Evolutionary conservation across 2,797 vertebrate genomes (phyloP).

Genomic region (Gallinago stenura): DNA sequence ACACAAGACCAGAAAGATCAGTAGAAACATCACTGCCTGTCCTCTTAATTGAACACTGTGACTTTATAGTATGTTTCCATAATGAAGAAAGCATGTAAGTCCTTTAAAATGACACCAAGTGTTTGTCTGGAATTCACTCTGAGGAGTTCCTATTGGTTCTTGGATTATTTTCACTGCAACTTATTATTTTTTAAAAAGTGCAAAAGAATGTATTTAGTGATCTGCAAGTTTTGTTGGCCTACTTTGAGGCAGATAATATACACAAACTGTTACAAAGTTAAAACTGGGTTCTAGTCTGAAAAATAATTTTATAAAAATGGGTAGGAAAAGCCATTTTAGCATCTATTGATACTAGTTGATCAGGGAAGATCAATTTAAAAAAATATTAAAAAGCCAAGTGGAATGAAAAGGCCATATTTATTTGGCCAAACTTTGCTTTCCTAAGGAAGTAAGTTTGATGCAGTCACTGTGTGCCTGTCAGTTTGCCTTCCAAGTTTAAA

Average conservation of each 20-base stretch:
- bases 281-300: background rate
- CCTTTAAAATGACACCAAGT: background rate
- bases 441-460: background rate
- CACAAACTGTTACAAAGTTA: background rate
- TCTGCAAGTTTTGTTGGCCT: background rate
- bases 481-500: background rate
- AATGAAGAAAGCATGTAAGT: slow-evolving; percentile 53
- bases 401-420: background rate
- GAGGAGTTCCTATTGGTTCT: background rate
- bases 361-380: background rate
- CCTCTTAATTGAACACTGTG: slow-evolving; percentile 70
- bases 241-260: background rate
- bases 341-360: background rate
- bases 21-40: slow-evolving; percentile 62
- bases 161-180: background rate
- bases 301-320: background rate
- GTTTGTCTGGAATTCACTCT: background rate
- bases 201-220: background rate
- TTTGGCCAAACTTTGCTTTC: background rate
- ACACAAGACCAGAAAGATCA: background rate
- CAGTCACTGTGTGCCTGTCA: background rate
- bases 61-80: background rate
- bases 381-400: background rate
- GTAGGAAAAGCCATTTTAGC: background rate
- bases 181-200: background rate